Base-by-base conservation (phyloP, 2,113 vertebrate species). In the Pachyramphus minor region DNA sequence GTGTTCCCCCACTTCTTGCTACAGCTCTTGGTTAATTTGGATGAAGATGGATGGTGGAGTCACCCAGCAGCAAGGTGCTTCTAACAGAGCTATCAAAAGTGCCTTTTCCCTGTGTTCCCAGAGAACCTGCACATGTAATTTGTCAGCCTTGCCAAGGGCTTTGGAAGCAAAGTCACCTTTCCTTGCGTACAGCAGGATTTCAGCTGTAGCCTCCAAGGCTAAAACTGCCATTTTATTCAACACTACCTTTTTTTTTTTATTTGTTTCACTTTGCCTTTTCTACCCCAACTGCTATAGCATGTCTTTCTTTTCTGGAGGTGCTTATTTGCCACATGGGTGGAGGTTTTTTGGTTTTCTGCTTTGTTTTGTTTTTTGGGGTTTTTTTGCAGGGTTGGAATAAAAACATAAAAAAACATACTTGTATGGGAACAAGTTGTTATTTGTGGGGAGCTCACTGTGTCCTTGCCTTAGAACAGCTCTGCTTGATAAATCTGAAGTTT, bases 31-130 rank as follows among this genome's bases (percentile, higher is more conserved):
- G 94, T 82, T 91, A 31, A 62, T 85, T 81, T 71, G 78, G 87
- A n/a, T 87, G 89, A 69, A 79, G 82, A 76, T 72, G 71, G 69
- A 69, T 67, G 76, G 27, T 74, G 7, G 0, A 84, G 82, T 87
- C 79, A 49, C 69, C 90, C 92, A 84, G 92, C 95, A 92, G 95
- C 96, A 93, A 93, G 92, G 92, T 96, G 88, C 72, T 86, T 81
- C 90, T 77, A n/a, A 90, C 68, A 85, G 75, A 85, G 75, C 80
- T 86, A 71, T 58, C 75, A 19, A 47, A 96, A 96, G 87, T 84
- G 82, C 75, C n/a, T 91, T 94, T 95, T 87, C 79, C 75, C 42
- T 68, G 45, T 4, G 4, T 92, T 89, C 79, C 62, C 62, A 37
- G 81, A 86, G 91, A 92, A 84, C 60, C 68, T 79, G 71, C 45